A percentile compares a stretch with the other conserved stretches of the same genome.
phyloP scores from a whole-genome alignment of 1,140 invertebrate species.

The Drosophila ananassae region DNA sequence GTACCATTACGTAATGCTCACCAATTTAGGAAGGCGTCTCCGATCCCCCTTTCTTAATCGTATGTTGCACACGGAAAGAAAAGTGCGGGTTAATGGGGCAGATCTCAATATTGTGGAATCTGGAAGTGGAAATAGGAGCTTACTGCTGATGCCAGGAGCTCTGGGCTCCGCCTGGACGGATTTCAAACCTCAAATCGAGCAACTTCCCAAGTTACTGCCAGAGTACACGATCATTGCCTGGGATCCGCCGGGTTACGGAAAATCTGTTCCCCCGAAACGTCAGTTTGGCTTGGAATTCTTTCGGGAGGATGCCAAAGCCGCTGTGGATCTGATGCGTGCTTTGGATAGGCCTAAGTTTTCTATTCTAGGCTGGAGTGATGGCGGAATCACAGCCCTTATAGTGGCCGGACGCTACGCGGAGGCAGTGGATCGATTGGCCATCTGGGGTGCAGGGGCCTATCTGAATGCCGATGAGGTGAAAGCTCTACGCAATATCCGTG shows the following conservation, averaged over 20 bases:
- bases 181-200: constrained; percentile 91
- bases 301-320: constrained; percentile 89
- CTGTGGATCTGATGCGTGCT: constrained; percentile 89
- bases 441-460: constrained; percentile 92
- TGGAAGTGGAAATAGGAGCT: constrained; percentile 88
- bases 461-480: constrained; percentile 88
- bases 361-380: constrained; percentile 95
- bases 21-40: constrained; percentile 19
- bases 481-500: constrained; percentile 87
- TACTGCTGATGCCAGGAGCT: constrained; percentile 91
- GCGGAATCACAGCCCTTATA: constrained; percentile 91
- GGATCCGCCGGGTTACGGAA: constrained; percentile 95
- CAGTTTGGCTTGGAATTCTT: constrained; percentile 90
- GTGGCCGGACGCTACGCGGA: constrained; percentile 89
- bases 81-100: constrained; percentile 86
- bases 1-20: constrained; percentile 63
- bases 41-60: constrained; percentile 24
- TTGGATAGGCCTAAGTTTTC: constrained; percentile 90
- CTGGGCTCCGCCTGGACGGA: constrained; percentile 91
- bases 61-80: constrained; percentile 83
- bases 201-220: constrained; percentile 86
- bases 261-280: constrained; percentile 91
- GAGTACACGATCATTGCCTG: constrained; percentile 92
- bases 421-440: constrained; percentile 89
- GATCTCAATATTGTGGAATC: constrained; percentile 90